Evolutionary conservation across 2,113 vertebrate species (phyloP).

Genomic region (Catharus bicknelli): DNA sequence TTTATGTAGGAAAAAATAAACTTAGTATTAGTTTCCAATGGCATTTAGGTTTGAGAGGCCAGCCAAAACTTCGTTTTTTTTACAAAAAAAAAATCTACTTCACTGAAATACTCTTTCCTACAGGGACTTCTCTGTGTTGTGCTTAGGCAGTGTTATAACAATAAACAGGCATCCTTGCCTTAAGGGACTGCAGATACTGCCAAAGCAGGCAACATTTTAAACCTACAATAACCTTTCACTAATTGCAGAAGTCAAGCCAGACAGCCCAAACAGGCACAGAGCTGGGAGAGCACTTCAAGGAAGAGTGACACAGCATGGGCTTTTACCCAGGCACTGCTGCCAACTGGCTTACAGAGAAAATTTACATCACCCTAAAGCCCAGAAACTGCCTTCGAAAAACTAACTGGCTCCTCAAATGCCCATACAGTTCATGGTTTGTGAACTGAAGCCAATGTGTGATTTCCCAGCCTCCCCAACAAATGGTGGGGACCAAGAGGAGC

Average conservation of each 20-base stretch:
- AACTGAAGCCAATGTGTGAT: not conserved
- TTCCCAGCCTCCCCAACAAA: not conserved
- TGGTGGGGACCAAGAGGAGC: not conserved
- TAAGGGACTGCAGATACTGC: conserved; percentile 25
- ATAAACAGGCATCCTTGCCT: conserved; percentile 57
- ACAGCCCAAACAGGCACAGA: not conserved
- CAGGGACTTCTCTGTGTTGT: not conserved
- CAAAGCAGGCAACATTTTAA: conserved; percentile 56
- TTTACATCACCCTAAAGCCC: conserved; percentile 24
- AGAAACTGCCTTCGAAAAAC: not conserved
- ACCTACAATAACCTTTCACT: conserved; percentile 49
- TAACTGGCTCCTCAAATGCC: not conserved
- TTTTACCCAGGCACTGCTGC: conserved; percentile 8
- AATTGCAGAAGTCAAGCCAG: conserved; percentile 46
- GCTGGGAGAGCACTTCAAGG: conserved; percentile 25
- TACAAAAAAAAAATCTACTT: not conserved
- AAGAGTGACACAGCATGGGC: conserved; percentile 43
- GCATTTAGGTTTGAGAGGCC: conserved; percentile 15
- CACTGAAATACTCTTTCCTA: conserved; percentile 24
- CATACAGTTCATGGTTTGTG: not conserved
- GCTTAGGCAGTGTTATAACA: conserved; percentile 23
- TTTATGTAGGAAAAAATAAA: conserved; percentile 16
- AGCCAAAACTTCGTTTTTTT: conserved; percentile 9
- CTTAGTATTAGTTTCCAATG: conserved; percentile 10
- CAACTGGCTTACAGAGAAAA: conserved; percentile 24